Conservation (phyloP, 1,140 invertebrate genomes). For the Cydia pomonella region DNA sequence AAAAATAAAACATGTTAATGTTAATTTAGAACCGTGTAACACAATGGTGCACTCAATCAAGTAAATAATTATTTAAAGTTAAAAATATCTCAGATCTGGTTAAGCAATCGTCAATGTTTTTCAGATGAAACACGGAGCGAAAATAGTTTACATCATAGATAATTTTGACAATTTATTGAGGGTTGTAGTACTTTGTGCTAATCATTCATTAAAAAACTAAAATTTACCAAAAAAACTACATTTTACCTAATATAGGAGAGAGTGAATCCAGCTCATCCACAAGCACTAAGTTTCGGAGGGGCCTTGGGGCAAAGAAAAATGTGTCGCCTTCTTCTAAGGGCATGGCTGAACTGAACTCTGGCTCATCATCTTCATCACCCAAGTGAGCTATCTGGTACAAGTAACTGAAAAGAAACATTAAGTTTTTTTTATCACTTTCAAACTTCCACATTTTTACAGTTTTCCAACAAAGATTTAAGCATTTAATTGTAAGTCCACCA, state of each 20-base stretch:
- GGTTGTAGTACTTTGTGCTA: not conserved
- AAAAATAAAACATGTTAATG: slow-evolving; percentile 38
- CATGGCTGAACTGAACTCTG: slow-evolving; percentile 99
- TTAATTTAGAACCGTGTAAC: not conserved
- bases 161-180: not conserved
- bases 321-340: slow-evolving; percentile 99
- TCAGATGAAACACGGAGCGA: slow-evolving; percentile 77
- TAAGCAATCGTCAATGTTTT: slow-evolving; percentile 71
- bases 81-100: slow-evolving; percentile 77
- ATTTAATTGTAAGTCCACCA: slow-evolving; percentile 67
- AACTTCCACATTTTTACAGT: slow-evolving; percentile 14
- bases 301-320: slow-evolving; percentile 98
- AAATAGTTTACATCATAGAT: slow-evolving; percentile 64
- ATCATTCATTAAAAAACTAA: not conserved
- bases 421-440: slow-evolving; percentile 26
- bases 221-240: no score
- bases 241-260: slow-evolving; percentile 95
- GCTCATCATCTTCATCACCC: slow-evolving; percentile 99
- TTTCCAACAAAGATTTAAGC: not conserved
- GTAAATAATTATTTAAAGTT: not conserved
- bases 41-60: not conserved
- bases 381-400: slow-evolving; percentile 99
- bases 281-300: slow-evolving; percentile 96
- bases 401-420: slow-evolving; percentile 84
- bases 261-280: slow-evolving; percentile 99